Evolutionary conservation across 2,797 vertebrate genomes (phyloP), one percentile per base, ranked within the genome.

Genomic region (Rhinichthys osculus): DNA sequence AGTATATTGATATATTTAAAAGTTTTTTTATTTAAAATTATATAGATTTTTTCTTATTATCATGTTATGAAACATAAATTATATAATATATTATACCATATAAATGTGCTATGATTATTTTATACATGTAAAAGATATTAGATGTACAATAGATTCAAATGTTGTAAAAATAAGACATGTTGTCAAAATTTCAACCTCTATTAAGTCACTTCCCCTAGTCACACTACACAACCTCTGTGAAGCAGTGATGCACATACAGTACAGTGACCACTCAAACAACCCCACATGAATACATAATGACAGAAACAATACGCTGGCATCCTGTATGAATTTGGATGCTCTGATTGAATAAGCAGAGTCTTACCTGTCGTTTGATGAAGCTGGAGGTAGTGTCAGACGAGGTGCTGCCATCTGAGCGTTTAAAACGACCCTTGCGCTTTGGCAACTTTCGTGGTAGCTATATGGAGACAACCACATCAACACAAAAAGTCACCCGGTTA

Each of bases 311-410:
- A 6, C 2, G 1, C 35, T 23, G 5, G 19, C 27, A 76, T 35
- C 66, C 66, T 17, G 30, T 19, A 19, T 17, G 3, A 69, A 38
- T 19, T 9, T 3, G n/a, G 42, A 47, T 4, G 42, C n/a, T 4
- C 44, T 73, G 71, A 73, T 17, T 17, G 44, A 27, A 38, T 3
- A 54, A 59, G 74, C 33, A 5, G 17, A 47, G 66, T 21, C 83
- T 91, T 92, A 96, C 95, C 95, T 96, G 95, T 69, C 95, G 93
- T 88, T 95, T 95, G 92, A 96, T 94, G 92, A 95, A 95, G 91
- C 95, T 96, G 92, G 96, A 96, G 3, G 95, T 96, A 82, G 95
- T 96, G 92, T 96, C 96, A 17, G 95, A 96, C 21, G 95, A 96
- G 0, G 95, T 96, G 92, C 96, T 96, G 87, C 95, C 96, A 94